These are phyloP conservation scores for Noturus placidus DNA, from an alignment of 2,113 vertebrate species.

Conservation along the genomic window DNA sequence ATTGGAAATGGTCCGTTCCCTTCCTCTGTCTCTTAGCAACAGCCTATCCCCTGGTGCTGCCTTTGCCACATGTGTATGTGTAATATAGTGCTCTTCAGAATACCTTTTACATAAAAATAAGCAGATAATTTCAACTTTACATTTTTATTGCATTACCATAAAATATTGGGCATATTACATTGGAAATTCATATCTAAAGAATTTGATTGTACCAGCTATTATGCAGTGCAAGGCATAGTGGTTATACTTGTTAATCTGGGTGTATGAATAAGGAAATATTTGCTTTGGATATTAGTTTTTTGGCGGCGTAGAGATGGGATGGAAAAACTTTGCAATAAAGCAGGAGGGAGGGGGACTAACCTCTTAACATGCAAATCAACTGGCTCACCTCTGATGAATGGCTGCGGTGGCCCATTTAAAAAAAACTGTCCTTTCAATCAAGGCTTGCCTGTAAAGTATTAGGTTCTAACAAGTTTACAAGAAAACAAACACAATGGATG, in stretches of 20 bases:
- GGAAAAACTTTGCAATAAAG: constrained; percentile 64
- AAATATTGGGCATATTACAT: constrained; percentile 72
- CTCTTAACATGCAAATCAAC: constrained; percentile 65
- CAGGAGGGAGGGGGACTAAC: constrained; percentile 48
- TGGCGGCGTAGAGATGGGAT: constrained; percentile 58
- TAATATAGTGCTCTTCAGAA: constrained; percentile 79
- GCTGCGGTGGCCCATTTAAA: constrained; percentile 54
- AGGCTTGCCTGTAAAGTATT: constrained; percentile 48
- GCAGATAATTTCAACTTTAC: constrained; percentile 80
- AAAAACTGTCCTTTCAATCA: constrained; percentile 50
- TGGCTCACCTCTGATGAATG: constrained; percentile 57
- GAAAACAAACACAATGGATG: constrained; percentile 49
- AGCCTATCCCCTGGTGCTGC: constrained; percentile 79
- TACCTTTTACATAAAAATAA: constrained; percentile 83
- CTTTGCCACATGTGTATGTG: constrained; percentile 77
- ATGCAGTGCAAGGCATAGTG: constrained; percentile 63
- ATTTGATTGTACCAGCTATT: constrained; percentile 75
- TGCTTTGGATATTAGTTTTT: constrained; percentile 75
- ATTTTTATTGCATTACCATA: constrained; percentile 86
- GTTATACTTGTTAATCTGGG: constrained; percentile 75
- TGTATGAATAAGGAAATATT: constrained; percentile 71
- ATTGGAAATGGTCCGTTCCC: constrained; percentile 89
- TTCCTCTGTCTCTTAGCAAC: constrained; percentile 97
- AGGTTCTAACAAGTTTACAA: constrained; percentile 49
- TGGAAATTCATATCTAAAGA: constrained; percentile 74